phyloP scores from a whole-genome alignment of 2,888 invertebrate species.

The Aleiodes alternator region DNA sequence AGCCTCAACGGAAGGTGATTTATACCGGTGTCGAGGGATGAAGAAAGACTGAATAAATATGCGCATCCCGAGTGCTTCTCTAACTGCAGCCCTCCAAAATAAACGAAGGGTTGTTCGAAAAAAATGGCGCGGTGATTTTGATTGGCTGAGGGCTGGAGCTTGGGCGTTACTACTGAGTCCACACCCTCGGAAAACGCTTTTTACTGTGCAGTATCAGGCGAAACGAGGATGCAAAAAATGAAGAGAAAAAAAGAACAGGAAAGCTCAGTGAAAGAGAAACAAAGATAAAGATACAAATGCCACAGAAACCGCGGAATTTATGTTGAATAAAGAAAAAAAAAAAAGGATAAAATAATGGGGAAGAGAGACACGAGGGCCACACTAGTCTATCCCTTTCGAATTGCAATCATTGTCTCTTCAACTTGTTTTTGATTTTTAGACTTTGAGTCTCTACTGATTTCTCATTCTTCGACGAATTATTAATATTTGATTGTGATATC shows the following conservation, averaged over 20 bases:
- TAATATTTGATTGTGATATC: constrained; percentile 38
- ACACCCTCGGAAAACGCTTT: constrained; percentile 51
- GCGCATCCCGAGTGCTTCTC: constrained; percentile 53
- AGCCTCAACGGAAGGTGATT: constrained; percentile 32
- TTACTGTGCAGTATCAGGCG: constrained; percentile 4
- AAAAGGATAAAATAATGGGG: background rate
- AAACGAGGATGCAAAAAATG: background rate
- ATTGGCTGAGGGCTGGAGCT: constrained; percentile 54
- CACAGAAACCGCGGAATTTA: constrained; percentile 21
- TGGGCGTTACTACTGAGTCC: constrained; percentile 55
- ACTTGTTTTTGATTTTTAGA: constrained; percentile 17
- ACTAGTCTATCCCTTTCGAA: constrained; percentile 31
- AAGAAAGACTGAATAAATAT: constrained; percentile 64
- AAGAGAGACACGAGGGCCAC: background rate
- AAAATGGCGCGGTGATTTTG: constrained; percentile 42
- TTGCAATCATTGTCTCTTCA: constrained; percentile 40
- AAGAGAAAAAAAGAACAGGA: background rate
- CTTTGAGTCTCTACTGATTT: constrained; percentile 2
- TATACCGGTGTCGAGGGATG: constrained; percentile 58
- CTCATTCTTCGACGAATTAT: constrained; percentile 22
- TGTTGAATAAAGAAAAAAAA: background rate
- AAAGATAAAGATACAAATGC: constrained; percentile 29
- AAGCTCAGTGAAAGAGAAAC: background rate
- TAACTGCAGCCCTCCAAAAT: constrained; percentile 51
- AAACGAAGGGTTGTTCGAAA: constrained; percentile 52